Conservation (phyloP, 2,888 invertebrate genomes). For the Myopa testacea region DNA sequence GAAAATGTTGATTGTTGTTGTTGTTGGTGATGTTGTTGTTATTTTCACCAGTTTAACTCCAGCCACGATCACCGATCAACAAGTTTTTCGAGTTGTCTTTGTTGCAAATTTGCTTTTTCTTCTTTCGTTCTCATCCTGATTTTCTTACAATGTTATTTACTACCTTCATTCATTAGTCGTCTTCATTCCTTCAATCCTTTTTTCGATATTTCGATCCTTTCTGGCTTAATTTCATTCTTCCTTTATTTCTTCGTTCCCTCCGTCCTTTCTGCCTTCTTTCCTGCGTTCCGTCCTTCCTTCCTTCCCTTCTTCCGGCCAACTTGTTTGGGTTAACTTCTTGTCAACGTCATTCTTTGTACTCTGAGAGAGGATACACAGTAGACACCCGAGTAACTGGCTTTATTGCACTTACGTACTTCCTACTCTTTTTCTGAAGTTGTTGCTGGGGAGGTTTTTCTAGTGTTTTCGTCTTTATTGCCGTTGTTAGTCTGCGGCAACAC, state of each 20-base stretch:
- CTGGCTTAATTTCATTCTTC: neutral
- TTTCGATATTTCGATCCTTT: slow-evolving; percentile 47
- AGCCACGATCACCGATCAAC: slow-evolving; percentile 47
- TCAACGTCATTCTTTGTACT: no score
- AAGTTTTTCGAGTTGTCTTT: slow-evolving; percentile 55
- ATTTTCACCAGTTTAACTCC: no score
- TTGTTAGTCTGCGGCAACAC: slow-evolving; percentile 17
- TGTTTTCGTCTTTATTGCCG: slow-evolving; percentile 12
- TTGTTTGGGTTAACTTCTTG: no score
- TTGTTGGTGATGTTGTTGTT: no score
- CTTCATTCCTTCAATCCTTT: slow-evolving; percentile 50
- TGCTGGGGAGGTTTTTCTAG: slow-evolving; percentile 40
- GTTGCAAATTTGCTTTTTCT: slow-evolving; percentile 24
- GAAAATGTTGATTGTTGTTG: no score
- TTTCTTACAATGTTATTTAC: slow-evolving; percentile 3
- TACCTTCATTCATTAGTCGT: slow-evolving; percentile 44
- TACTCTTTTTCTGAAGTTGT: neutral
- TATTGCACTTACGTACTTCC: no score
- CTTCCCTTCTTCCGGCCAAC: neutral
- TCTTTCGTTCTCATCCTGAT: slow-evolving; percentile 14
- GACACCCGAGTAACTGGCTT: no score
- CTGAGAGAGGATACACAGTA: no score
- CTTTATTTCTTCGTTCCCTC: neutral
- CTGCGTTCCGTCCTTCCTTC: neutral
- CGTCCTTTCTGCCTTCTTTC: neutral